These are phyloP conservation scores for Hippocampus mohnikei DNA, from an alignment of 2,113 vertebrate genomes.

Conservation along the genomic window DNA sequence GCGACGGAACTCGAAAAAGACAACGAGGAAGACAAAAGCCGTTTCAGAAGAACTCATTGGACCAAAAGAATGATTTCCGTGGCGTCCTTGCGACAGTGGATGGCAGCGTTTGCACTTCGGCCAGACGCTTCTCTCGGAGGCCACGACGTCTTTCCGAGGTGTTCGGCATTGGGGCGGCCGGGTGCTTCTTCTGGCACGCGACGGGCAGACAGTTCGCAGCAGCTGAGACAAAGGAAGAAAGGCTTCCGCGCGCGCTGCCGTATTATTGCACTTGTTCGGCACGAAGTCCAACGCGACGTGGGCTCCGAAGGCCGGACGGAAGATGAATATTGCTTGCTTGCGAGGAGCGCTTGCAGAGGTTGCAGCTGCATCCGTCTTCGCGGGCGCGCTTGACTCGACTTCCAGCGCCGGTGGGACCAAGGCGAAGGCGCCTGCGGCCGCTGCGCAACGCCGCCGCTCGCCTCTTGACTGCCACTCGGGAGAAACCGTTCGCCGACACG, in stretches of 20 bases:
- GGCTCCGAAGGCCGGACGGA: too few species aligned
- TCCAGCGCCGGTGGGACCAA: not conserved
- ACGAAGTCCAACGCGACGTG: slow-evolving; percentile 17
- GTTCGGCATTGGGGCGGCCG: slow-evolving; percentile 31
- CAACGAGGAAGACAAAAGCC: slow-evolving; percentile 40
- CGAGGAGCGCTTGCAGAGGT: slow-evolving; percentile 66
- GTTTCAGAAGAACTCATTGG: slow-evolving; percentile 59
- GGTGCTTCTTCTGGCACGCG: slow-evolving; percentile 32
- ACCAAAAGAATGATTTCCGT: slow-evolving; percentile 52
- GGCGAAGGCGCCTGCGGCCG: not conserved
- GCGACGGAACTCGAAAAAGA: slow-evolving; percentile 35
- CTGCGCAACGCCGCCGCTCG: too few species aligned
- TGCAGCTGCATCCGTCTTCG: slow-evolving; percentile 47
- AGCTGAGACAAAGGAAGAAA: slow-evolving; percentile 39
- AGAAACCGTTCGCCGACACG: too few species aligned
- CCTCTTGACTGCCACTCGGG: too few species aligned
- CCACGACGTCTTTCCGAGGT: slow-evolving; percentile 42
- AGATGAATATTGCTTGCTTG: slow-evolving; percentile 67
- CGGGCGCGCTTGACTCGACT: slow-evolving; percentile 13
- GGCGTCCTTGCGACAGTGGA: slow-evolving; percentile 47
- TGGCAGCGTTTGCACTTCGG: slow-evolving; percentile 54
- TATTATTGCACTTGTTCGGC: slow-evolving; percentile 58
- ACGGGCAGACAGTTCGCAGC: slow-evolving; percentile 37
- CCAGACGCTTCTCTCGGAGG: slow-evolving; percentile 48
- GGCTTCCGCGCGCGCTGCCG: slow-evolving; percentile 29